Conservation (phyloP, 1,140 invertebrate species). For the Andricus grossulariae region DNA sequence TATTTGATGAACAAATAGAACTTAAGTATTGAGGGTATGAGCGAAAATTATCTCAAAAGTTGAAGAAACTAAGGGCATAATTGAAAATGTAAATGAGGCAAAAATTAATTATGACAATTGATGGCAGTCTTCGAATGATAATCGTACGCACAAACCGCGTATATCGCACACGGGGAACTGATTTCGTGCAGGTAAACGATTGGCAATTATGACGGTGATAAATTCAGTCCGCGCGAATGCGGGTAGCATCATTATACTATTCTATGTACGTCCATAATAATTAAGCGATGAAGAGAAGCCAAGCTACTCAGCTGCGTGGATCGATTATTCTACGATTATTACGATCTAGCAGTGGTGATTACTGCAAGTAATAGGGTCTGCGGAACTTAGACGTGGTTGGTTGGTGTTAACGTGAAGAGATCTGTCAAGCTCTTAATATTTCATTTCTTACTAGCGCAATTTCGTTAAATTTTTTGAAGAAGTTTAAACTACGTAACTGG, state of each 20-base stretch:
- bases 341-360: conserved; percentile 37
- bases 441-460: no score
- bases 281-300: conserved; percentile 64
- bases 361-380: conserved; percentile 39
- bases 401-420: no score
- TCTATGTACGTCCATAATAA: conserved; percentile 59
- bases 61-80: conserved; percentile 44
- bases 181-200: conserved; percentile 64
- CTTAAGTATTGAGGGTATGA: background rate
- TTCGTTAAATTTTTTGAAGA: no score
- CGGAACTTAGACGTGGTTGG: no score
- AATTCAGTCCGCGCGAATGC: conserved; percentile 64
- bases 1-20: conserved; percentile 1
- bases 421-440: no score
- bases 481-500: no score
- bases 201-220: conserved; percentile 66
- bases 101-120: conserved; percentile 58
- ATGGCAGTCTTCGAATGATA: conserved; percentile 49
- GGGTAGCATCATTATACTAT: conserved; percentile 51
- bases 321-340: conserved; percentile 51
- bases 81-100: conserved; percentile 65
- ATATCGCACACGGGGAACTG: conserved; percentile 55
- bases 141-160: conserved; percentile 46
- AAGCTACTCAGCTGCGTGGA: conserved; percentile 43
- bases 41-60: conserved; percentile 1